A percentile compares a stretch with the other conserved stretches of the same genome.
Evolutionary conservation across 2,113 vertebrate species (phyloP).

Genomic region (Corynorhinus townsendii): DNA sequence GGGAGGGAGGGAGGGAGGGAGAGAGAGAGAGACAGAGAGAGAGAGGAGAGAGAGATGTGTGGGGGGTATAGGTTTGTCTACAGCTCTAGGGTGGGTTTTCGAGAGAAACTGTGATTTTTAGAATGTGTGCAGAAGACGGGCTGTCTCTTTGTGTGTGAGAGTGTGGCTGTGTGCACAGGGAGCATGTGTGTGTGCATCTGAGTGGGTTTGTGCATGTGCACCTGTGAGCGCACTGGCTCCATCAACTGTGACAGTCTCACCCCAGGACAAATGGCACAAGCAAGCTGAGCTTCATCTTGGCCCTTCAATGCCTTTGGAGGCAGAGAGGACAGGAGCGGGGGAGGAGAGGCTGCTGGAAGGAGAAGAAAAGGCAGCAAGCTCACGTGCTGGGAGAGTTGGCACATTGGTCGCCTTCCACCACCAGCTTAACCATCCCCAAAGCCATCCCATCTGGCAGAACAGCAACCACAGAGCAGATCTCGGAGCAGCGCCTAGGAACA

Average conservation of each 20-base stretch:
- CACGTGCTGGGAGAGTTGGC: rapidly evolving
- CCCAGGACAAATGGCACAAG: not conserved
- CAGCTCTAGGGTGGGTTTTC: not conserved
- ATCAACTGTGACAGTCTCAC: not conserved
- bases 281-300: not conserved
- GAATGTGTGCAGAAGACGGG: not conserved
- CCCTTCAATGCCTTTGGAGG: not conserved
- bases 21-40: not conserved
- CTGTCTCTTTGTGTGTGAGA: not conserved
- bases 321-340: not conserved
- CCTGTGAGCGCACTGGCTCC: not conserved
- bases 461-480: not conserved
- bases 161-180: not conserved
- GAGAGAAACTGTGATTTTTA: not conserved
- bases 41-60: no score
- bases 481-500: not conserved
- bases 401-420: not conserved
- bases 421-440: not conserved
- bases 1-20: no score
- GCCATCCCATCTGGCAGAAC: rapidly evolving
- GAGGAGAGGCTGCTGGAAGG: not conserved
- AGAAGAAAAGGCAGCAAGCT: not conserved
- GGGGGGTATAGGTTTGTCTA: not conserved
- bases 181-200: not conserved
- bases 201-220: not conserved